Percentiles rank a stretch among this genome's conserved stretches.
These are phyloP conservation scores for Aricia agestis DNA, from an alignment of 1,140 invertebrate species.

Conservation along the genomic window DNA sequence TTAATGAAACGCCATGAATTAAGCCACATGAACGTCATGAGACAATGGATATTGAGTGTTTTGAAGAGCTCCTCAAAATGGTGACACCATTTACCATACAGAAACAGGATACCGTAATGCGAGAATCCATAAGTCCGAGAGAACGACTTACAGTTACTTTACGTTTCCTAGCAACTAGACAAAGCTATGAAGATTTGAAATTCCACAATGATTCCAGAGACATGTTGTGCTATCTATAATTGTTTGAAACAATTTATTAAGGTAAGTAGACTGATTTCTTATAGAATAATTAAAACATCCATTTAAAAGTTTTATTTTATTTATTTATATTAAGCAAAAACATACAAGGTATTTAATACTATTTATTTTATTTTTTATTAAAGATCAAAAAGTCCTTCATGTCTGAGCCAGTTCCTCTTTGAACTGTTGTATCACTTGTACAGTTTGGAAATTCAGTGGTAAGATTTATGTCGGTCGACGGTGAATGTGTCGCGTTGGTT, in stretches of 20 bases:
- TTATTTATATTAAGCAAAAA: conserved; percentile 16
- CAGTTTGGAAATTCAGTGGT: conserved; percentile 16
- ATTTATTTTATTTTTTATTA: conserved; percentile 19
- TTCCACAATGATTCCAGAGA: conserved; percentile 4
- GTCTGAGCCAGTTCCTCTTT: conserved; percentile 17
- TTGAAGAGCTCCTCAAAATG: conserved; percentile 13
- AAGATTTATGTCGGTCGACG: conserved; percentile 8
- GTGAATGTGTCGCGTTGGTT: conserved; percentile 7
- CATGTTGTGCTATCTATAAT: conserved; percentile 25
- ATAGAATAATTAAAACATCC: conserved; percentile 18
- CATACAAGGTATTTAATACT: conserved; percentile 15
- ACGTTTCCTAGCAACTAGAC: too few relatives aligned
- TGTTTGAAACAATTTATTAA: conserved; percentile 22
- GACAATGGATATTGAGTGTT: conserved; percentile 13
- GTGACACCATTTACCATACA: conserved; percentile 10
- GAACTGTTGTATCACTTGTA: conserved; percentile 2
- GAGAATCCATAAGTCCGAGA: too few relatives aligned
- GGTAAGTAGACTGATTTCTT: conserved; percentile 20
- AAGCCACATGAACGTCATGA: conserved; percentile 27
- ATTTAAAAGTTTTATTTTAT: conserved; percentile 18
- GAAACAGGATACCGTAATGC: too few relatives aligned
- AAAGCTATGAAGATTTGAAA: too few relatives aligned
- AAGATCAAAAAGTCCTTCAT: conserved; percentile 23
- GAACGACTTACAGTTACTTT: too few relatives aligned
- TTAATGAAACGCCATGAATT: conserved; percentile 29